Base-by-base conservation (phyloP, 2,113 vertebrate genomes). In the Silurus glanis region DNA sequence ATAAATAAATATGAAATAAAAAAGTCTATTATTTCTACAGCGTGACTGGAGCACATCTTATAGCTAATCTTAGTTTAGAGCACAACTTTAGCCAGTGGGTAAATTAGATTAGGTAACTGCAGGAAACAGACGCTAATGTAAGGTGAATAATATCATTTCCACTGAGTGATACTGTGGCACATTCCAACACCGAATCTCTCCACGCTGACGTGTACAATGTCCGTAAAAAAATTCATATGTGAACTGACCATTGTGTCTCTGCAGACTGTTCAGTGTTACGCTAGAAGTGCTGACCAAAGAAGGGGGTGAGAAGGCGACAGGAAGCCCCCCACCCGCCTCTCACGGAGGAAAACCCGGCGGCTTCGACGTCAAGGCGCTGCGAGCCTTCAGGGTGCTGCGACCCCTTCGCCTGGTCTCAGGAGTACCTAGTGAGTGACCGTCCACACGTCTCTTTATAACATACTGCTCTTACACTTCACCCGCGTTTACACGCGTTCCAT, bases 331-430 rank as follows among this genome's bases (percentile, higher is more conserved):
- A 86, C 95, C 96, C 86, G 95, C 98, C 0, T 87, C 88, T 86
- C 94, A 94, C 0, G 94, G 96, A 83, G 97, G 97, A 76, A 99
- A 99, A 93, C 93, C 97, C 75, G 98, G 98, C 91, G 98, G 98
- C 93, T 99, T 99, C 91, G 98, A 99, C 91, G 98, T 99, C 92
- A 99, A 99, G 96, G 98, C 98, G 93, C 97, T 99, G 89, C 95
- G 98, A 95, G 98, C 98, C 94, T 99, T 99, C 92, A 97, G 98
- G 94, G 98, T 99, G 92, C 90, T 99, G 93, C 96, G 98, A 94
- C 98, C 98, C 92, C 97, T 99, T 90, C 97, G 98, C 92, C 97
- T 99, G 88, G 98, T 99, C 93, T 99, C 98, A 94, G 98, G 98
- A 95, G 98, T 99, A 93, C 98, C 98, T 95, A 99, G 98, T 99